Evolutionary conservation across 1,140 invertebrate genomes (phyloP).

Genomic region (Pemphigus obesinymphae): DNA sequence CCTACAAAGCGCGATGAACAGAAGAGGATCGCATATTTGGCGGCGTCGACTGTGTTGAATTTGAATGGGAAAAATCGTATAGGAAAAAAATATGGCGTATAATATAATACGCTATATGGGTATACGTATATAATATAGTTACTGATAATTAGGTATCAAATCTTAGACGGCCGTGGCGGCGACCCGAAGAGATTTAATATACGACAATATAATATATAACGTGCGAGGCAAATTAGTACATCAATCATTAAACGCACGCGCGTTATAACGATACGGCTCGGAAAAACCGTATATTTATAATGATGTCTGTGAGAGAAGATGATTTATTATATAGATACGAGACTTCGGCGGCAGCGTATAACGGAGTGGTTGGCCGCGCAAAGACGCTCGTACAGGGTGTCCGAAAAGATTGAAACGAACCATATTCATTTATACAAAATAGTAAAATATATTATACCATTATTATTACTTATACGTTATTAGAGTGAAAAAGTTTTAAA

Average conservation of each 20-base stretch:
- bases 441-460: too few species aligned
- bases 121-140: not conserved
- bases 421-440: too few species aligned
- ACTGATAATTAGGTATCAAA: not conserved
- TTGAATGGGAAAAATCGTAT: not conserved
- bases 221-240: constrained; percentile 20
- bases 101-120: not conserved
- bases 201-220: not conserved
- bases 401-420: too few species aligned
- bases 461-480: too few species aligned
- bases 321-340: constrained; percentile 35
- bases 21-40: too few species aligned
- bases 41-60: not conserved
- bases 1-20: too few species aligned
- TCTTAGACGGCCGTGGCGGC: not conserved
- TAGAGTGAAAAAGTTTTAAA: too few species aligned
- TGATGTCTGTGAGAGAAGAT: constrained; percentile 5
- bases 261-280: not conserved
- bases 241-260: constrained; percentile 28
- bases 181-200: not conserved
- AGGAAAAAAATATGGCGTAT: not conserved
- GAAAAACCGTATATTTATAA: constrained; percentile 5
- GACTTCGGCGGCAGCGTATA: too few species aligned
- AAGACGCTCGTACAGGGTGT: too few species aligned
- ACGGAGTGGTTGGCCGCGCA: too few species aligned